Base-by-base conservation (phyloP, 30 jellyfish, hydroid and myxozoan species). In the Aurelia sp. region DNA sequence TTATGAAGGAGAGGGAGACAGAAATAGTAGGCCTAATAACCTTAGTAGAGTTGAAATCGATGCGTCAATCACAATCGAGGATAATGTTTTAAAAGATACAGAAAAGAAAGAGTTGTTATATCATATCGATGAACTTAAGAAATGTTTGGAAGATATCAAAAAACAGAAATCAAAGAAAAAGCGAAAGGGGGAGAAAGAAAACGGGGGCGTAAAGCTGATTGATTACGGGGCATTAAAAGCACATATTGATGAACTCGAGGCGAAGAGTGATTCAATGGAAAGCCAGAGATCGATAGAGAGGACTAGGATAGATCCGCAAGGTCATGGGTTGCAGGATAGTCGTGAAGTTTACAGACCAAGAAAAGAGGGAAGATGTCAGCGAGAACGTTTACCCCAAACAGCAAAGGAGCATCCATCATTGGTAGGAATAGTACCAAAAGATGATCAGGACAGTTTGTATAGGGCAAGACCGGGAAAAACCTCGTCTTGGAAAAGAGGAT, bases 81-180 rank as follows among this genome's bases (percentile, higher is more conserved):
- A 83, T 38, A 83, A 53, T 11, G 47, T 31, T 13, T 47, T 19
- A 15, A 13, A 38, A 13, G 79, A 64, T 33, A 19, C 35, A 7
- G 82, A 83, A 24, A 83, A 63, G 24, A 41, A 70, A 62, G 92
- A 83, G 20, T 57, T 83, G 67, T 51, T 83, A 12, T 83, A 83
- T 83, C 92, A 83, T 22, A 70, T 83, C 18, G 92, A 83, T 19
- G 92, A 83, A 44, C 80, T 83, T 22, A 69, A 79, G 76, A 71
- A 71, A 22, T 83, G 92, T 61, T 63, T 83, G 20, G 86, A 68
- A 20, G 92, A 83, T 24, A 69, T 83, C 13, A 69, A 67, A 66
- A 60, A 70, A 10, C 35, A 69, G 18, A 83, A 71, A 70, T 57
- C 81, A 30, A 70, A 75, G 63, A 71, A 70, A 20, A 67, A 53